Conservation (phyloP, 2,797 vertebrate genomes). For the Cynopterus sphinx region DNA sequence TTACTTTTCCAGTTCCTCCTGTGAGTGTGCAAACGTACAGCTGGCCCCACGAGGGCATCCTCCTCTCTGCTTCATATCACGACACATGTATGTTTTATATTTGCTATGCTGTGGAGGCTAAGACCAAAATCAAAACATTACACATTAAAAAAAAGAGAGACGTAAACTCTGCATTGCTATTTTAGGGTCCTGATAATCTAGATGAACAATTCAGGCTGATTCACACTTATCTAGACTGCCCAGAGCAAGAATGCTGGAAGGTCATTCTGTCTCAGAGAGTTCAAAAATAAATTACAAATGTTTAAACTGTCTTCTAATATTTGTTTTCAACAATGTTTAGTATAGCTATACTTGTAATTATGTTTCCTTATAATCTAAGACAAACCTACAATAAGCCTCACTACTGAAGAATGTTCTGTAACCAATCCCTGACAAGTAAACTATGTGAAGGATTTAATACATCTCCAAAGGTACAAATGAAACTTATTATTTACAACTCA, state of each 20-base stretch:
- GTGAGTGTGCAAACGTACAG: constrained; percentile 99
- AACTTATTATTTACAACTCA: neutral
- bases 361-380: neutral
- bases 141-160: constrained; percentile 8
- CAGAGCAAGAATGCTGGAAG: neutral
- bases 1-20: constrained; percentile 99
- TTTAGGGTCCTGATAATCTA: constrained; percentile 26
- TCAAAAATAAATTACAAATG: neutral
- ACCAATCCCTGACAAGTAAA: neutral
- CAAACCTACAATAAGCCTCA: neutral
- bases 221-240: neutral
- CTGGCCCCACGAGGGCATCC: constrained; percentile 98
- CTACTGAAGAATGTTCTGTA: neutral
- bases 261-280: neutral
- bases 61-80: constrained; percentile 99
- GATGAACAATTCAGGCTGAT: constrained; percentile 4
- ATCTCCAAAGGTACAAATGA: constrained; percentile 5
- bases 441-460: neutral
- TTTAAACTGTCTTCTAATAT: constrained; percentile 23
- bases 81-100: constrained; percentile 99
- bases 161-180: neutral
- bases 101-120: constrained; percentile 99
- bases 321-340: neutral
- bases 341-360: neutral
- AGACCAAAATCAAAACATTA: constrained; percentile 61